A percentile compares a stretch with the other conserved stretches of the same genome.
Evolutionary conservation across 1,140 invertebrate species (phyloP).

Genomic region (Eupeodes corollae): DNA sequence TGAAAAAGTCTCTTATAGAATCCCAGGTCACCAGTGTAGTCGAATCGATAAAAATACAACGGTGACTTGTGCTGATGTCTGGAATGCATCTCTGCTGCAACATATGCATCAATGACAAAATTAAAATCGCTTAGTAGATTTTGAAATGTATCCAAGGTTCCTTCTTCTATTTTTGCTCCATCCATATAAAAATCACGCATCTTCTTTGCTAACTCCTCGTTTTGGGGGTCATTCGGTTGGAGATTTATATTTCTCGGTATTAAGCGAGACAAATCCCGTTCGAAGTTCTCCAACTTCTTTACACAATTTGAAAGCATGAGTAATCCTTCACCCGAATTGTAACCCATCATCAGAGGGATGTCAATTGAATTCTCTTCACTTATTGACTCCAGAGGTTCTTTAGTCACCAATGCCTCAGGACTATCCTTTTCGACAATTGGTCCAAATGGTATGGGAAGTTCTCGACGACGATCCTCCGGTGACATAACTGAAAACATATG

Average conservation of each 20-base stretch:
- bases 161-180: constrained; percentile 9
- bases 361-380: constrained; percentile 11
- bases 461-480: not conserved
- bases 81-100: constrained; percentile 21
- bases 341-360: constrained; percentile 27
- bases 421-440: constrained; percentile 21
- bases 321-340: constrained; percentile 24
- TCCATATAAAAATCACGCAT: constrained; percentile 28
- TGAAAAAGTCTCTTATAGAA: constrained; percentile 39
- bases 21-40: constrained; percentile 43
- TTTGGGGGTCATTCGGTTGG: constrained; percentile 7
- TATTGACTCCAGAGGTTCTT: constrained; percentile 17
- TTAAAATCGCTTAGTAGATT: constrained; percentile 25
- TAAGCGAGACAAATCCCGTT: constrained; percentile 20
- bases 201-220: constrained; percentile 9
- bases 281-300: constrained; percentile 17
- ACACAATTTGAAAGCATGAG: constrained; percentile 15
- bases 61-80: constrained; percentile 17
- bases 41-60: constrained; percentile 40
- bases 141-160: constrained; percentile 14
- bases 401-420: constrained; percentile 19
- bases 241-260: constrained; percentile 17
- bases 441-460: constrained; percentile 24
- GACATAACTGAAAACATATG: constrained; percentile 15
- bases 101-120: constrained; percentile 24